Percentiles rank a stretch among this genome's conserved stretches.
These are phyloP conservation scores for Epinephelus awoara DNA, from an alignment of 2,797 vertebrate species.

Conservation along the genomic window DNA sequence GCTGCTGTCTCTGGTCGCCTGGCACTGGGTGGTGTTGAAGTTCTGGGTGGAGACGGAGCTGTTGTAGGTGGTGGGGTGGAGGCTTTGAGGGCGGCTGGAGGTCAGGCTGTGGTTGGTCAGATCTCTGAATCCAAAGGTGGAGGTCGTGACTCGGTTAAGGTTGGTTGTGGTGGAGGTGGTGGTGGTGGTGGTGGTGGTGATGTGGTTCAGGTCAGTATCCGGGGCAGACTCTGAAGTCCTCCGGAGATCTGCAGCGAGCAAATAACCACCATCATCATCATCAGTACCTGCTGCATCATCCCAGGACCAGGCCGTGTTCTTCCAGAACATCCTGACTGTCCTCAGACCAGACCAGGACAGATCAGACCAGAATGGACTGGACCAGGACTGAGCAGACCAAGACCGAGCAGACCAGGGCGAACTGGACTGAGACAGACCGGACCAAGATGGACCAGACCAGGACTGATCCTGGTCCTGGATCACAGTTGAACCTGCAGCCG, in stretches of 20 bases:
- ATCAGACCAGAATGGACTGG: not conserved
- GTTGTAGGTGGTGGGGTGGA: not conserved
- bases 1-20: not conserved
- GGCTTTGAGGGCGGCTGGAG: not conserved
- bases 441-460: not conserved
- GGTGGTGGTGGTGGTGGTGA: not conserved
- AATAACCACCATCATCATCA: constrained; percentile 69
- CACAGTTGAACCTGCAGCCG: too few relatives aligned
- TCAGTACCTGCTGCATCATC: constrained; percentile 24
- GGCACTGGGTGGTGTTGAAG: not conserved
- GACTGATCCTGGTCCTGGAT: not conserved
- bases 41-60: not conserved
- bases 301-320: constrained; percentile 67
- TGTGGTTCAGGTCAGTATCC: constrained; percentile 22
- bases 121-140: constrained; percentile 28
- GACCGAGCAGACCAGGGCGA: not conserved
- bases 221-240: constrained; percentile 61
- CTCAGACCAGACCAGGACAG: not conserved
- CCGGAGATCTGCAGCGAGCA: constrained; percentile 69
- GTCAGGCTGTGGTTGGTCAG: not conserved
- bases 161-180: not conserved
- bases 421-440: too few relatives aligned
- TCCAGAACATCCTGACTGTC: constrained; percentile 75
- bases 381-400: not conserved
- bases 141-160: not conserved